Evolutionary conservation across 2,797 vertebrate genomes (phyloP).

Genomic region (Heliangelus exortis): DNA sequence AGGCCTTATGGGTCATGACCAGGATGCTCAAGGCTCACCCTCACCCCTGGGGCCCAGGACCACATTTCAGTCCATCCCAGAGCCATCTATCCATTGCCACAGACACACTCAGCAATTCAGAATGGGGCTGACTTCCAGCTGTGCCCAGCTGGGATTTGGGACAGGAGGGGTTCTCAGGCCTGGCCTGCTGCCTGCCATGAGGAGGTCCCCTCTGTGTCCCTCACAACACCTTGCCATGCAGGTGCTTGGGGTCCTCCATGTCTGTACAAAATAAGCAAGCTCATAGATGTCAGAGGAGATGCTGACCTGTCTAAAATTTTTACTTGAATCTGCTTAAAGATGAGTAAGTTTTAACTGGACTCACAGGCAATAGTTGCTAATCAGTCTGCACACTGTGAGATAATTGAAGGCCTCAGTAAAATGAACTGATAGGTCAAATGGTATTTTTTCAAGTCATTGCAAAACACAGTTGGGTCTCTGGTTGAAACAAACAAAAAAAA

Average conservation of each 20-base stretch:
- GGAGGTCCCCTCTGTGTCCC: accelerated
- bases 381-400: neutral
- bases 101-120: neutral
- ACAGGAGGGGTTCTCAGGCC: neutral
- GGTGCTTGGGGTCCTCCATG: neutral
- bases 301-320: neutral
- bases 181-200: neutral
- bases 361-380: neutral
- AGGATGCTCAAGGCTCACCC: neutral
- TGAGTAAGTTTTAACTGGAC: neutral
- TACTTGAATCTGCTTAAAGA: neutral
- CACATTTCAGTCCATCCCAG: neutral
- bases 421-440: neutral
- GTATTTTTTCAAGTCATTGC: neutral
- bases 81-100: neutral
- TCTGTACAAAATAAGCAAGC: neutral
- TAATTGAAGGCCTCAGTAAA: neutral
- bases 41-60: neutral
- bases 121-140: accelerated
- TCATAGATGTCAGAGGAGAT: neutral
- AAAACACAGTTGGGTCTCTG: neutral
- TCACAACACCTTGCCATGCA: neutral
- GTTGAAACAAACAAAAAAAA: neutral
- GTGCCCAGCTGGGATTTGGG: neutral
- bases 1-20: neutral